Percentiles rank a stretch among this genome's conserved stretches.
These are phyloP conservation scores for Telmatherina bonti DNA, from an alignment of 2,797 vertebrate species.

Conservation along the genomic window DNA sequence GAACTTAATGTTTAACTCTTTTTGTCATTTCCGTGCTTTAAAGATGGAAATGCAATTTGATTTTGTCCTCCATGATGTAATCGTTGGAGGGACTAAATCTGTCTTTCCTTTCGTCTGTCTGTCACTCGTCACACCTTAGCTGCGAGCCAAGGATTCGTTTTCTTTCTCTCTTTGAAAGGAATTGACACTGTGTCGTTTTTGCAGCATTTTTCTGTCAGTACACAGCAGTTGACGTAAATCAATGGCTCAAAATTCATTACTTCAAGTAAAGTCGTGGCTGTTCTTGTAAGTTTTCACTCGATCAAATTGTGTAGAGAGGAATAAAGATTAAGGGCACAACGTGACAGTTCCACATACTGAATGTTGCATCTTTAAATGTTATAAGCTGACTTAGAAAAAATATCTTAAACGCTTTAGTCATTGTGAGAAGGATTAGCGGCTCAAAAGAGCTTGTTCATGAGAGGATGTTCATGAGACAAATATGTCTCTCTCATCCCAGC, in stretches of 20 bases:
- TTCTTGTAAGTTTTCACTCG: neutral
- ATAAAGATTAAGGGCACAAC: neutral
- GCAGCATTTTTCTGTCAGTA: neutral
- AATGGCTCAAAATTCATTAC: neutral
- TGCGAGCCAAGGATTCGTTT: neutral
- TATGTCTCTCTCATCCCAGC: neutral
- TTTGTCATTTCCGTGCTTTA: slow-evolving; percentile 23
- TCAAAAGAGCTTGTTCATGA: neutral
- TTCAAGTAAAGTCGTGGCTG: neutral
- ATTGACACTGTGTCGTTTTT: neutral
- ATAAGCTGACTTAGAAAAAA: neutral
- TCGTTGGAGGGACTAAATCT: slow-evolving; percentile 1
- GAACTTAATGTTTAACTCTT: slow-evolving; percentile 35
- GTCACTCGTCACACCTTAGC: neutral
- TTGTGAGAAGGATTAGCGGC: neutral
- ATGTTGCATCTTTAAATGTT: neutral
- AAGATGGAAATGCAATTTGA: slow-evolving; percentile 19
- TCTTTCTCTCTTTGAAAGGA: neutral
- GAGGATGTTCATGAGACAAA: neutral
- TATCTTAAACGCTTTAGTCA: neutral
- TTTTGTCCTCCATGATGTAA: slow-evolving; percentile 7
- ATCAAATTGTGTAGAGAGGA: neutral
- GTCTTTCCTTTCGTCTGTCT: neutral
- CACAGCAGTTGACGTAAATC: neutral
- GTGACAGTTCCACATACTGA: neutral